Base-by-base conservation (phyloP, 2,797 vertebrate genomes). In the Aphelocoma californica region DNA sequence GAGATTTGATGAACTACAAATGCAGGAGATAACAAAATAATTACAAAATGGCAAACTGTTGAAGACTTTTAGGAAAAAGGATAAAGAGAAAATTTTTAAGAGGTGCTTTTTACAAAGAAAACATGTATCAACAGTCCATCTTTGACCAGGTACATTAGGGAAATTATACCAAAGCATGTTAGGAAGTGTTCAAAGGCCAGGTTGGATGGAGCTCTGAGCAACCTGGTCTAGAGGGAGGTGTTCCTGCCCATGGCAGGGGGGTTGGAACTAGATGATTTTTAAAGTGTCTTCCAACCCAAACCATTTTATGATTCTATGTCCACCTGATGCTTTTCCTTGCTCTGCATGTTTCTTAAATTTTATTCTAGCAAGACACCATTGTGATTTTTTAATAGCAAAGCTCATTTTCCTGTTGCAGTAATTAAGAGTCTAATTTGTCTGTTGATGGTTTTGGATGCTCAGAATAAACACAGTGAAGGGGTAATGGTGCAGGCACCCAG, bases 1-100 rank as follows among this genome's bases (percentile, higher is more conserved):
- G 75, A 92, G 32, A 71, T 88, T 90, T 81, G 87, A 73, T 87
- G 47, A 60, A 69, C 81, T 79, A 64, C 29, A 84, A 92, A 94
- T 31, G 36, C 54, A 75, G 54, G 29, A 81, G 60, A 89, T 73
- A 83, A 90, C 58, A 84, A 84, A 86, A 66, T 81, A 94, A 90
- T 92, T 83, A 88, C 47, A 90, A 95, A 86, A 84, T 16, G 61
- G 62, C 51, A 85, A 95, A 67, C 53, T 82, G 28, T 31, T 51
- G 31, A 70, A 85, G 51, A 50, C 29, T 75, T 93, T 21, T 40
- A 71, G 24, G 71, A 95, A 74, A 65, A 90, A 58, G 7, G n/a
- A 80, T 28, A 66, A 72, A 18, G 32, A 72, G 26, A 74, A 86
- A 36, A 4, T 31, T 86, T 92, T 71, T 18, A 61, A 62, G 50